These are phyloP conservation scores for Sebastes kiyomatsui DNA, from an alignment of 2,797 vertebrate genomes.

Conservation along the genomic window DNA sequence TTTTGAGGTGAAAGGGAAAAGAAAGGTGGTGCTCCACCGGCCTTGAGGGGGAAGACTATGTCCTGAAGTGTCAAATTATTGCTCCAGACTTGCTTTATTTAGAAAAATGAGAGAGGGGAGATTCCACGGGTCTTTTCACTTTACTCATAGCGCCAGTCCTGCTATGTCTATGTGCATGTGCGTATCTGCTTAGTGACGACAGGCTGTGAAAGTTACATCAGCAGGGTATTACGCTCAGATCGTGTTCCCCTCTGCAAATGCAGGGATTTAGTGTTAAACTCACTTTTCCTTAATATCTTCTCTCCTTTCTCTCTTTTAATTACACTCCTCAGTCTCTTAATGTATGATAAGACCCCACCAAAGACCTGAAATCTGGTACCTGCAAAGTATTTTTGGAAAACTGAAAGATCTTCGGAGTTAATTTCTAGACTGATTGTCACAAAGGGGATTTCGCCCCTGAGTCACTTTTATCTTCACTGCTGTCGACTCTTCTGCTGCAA, in stretches of 20 bases:
- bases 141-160: not conserved
- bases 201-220: conserved; percentile 46
- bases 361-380: not conserved
- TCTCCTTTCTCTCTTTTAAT: conserved; percentile 29
- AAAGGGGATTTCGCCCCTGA: not conserved
- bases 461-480: not conserved
- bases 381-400: not conserved
- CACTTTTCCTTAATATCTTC: conserved; percentile 1
- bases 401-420: not conserved
- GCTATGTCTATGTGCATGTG: not conserved
- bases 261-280: conserved; percentile 24
- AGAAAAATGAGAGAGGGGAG: conserved; percentile 16
- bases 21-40: not conserved
- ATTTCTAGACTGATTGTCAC: not conserved
- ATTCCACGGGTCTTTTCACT: conserved; percentile 4
- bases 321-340: conserved; percentile 25
- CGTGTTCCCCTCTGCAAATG: not conserved
- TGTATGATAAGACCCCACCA: conserved; percentile 10
- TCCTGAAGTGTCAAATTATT: conserved; percentile 5
- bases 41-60: not conserved
- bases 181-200: conserved; percentile 25
- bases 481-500: not conserved
- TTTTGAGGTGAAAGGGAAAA: not conserved
- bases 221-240: conserved; percentile 21
- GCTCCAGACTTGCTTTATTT: conserved; percentile 9